Evolutionary conservation across 2,113 vertebrate species (phyloP), one percentile per base, ranked within the genome.

Genomic region (Talpa occidentalis): DNA sequence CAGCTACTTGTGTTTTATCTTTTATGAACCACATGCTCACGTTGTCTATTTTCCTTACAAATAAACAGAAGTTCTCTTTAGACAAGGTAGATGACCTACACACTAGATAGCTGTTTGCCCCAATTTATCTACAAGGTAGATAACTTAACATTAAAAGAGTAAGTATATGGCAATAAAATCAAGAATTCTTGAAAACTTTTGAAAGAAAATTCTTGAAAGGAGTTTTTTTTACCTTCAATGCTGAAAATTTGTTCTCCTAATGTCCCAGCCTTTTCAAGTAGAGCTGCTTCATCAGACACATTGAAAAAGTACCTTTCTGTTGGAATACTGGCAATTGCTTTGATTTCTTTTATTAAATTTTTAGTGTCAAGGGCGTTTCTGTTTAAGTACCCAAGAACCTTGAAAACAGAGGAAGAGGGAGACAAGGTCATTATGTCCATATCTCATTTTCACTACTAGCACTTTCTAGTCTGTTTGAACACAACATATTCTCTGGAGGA

Each of bases 161-260:
- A 73, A 91, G 6, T 8, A 19, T 6, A 5, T 17, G 1, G 24
- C 54, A 62, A 74, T 40, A 85, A 88, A 79, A 73, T 28, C 10
- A 70, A 76, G 62, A 66, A 59, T 28, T 54, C 14, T 60, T 22
- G 6, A 30, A 47, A 72, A 4, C 4, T 19, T 66, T 60, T 92
- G 44, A 52, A 90, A 86, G 54, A 60, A 47, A 78, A 28, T 60
- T 30, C 32, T 32, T 32, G 21, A 64, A 42, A 78, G 22, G 37
- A 49, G 24, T 8, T 40, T 76, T 77, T 79, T 92, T 93, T 98
- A 99, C 99, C 99, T 98, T 99, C 99, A 94, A 99, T 99, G 97
- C 99, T 99, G 98, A 99, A 99, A 98, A 99, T 99, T 6, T 99
- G 99, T 87, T 99, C 99, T 84, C 99, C 99, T 73, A 99, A 97